phyloP scores from a whole-genome alignment of 1,140 invertebrate species.

The Aleiodes sp. region DNA sequence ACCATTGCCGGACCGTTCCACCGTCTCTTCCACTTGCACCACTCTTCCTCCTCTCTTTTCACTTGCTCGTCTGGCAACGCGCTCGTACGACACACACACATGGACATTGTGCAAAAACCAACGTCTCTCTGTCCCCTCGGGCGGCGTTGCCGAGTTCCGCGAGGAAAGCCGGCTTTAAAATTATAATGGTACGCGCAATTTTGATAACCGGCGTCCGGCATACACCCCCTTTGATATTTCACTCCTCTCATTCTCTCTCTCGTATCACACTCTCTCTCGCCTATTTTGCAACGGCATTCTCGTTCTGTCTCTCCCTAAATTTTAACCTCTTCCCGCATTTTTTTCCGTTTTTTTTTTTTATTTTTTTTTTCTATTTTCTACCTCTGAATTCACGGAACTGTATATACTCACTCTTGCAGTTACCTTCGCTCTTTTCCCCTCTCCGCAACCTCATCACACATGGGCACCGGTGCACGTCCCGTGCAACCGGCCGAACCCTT shows the following conservation, averaged over 20 bases:
- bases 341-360: too few relatives aligned
- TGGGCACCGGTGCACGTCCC: slow-evolving; percentile 26
- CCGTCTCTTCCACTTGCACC: too few relatives aligned
- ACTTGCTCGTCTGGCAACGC: slow-evolving; percentile 5
- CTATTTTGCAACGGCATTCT: slow-evolving; percentile 18
- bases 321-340: slow-evolving; percentile 11
- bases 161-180: slow-evolving; percentile 67
- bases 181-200: slow-evolving; percentile 67
- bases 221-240: slow-evolving; percentile 53
- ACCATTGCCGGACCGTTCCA: slow-evolving; percentile 11
- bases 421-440: slow-evolving; percentile 24
- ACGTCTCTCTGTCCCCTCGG: slow-evolving; percentile 6
- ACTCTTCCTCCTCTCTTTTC: slow-evolving; percentile 7
- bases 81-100: background rate
- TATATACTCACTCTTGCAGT: background rate
- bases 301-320: slow-evolving; percentile 22
- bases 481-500: slow-evolving; percentile 30
- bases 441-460: slow-evolving; percentile 15
- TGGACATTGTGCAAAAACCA: background rate
- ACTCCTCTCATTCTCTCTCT: too few relatives aligned
- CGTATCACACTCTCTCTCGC: too few relatives aligned
- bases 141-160: slow-evolving; percentile 47
- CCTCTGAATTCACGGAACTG: too few relatives aligned
- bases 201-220: slow-evolving; percentile 63
- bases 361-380: too few relatives aligned